Conservation (phyloP, 2,797 vertebrate genomes). For the Sebastolobus altivelis region DNA sequence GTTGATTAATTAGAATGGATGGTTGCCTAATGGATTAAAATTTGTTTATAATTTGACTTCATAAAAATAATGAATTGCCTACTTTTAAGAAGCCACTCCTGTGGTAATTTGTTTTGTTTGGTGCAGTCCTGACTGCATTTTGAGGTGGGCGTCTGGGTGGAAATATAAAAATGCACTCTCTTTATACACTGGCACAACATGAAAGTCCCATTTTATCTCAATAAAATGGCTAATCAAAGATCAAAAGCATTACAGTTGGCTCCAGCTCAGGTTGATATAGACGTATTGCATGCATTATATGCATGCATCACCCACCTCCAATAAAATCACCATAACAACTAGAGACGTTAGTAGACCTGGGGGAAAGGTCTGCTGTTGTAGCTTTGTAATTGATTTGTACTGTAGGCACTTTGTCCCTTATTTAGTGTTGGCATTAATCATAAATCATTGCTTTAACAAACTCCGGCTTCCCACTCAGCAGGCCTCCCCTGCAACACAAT, state of each 20-base stretch:
- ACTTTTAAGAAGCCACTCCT: constrained; percentile 81
- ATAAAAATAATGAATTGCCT: constrained; percentile 85
- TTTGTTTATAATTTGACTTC: constrained; percentile 87
- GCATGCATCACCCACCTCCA: constrained; percentile 82
- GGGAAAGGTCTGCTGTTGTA: constrained; percentile 84
- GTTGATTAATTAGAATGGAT: constrained; percentile 88
- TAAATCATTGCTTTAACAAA: constrained; percentile 91
- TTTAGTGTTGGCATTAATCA: constrained; percentile 89
- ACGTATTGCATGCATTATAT: constrained; percentile 77
- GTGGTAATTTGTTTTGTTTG: constrained; percentile 81
- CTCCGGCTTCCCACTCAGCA: constrained; percentile 86
- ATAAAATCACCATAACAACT: constrained; percentile 86
- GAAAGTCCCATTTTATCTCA: constrained; percentile 81
- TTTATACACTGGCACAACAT: constrained; percentile 60
- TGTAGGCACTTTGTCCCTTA: constrained; percentile 87
- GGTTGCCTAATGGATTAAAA: constrained; percentile 87
- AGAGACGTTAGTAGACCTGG: constrained; percentile 83
- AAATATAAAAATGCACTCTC: constrained; percentile 60
- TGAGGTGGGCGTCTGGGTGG: constrained; percentile 68
- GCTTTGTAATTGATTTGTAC: constrained; percentile 88
- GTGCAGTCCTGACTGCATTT: constrained; percentile 62
- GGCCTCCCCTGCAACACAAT: constrained; percentile 84
- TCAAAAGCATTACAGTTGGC: constrained; percentile 80
- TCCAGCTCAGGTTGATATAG: constrained; percentile 80
- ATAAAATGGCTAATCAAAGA: constrained; percentile 81